A percentile compares a stretch with the other conserved stretches of the same genome.
These are phyloP conservation scores for Anabas testudineus DNA, from an alignment of 2,797 vertebrate genomes.

Conservation along the genomic window DNA sequence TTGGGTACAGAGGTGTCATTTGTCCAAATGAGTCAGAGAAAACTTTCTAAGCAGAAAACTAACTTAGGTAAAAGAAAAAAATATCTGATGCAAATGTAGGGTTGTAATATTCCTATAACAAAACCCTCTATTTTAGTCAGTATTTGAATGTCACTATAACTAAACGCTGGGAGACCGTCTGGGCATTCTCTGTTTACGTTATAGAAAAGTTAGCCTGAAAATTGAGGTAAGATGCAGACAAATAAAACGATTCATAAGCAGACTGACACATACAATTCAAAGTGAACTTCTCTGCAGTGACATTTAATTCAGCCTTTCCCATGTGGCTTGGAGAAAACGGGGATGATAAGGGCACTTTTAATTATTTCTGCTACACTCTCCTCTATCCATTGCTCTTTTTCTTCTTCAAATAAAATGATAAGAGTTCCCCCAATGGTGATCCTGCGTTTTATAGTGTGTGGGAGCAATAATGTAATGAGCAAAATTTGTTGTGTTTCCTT, in stretches of 20 bases:
- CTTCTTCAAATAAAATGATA: conserved; percentile 72
- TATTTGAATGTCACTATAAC: not conserved
- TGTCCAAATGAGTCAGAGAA: not conserved
- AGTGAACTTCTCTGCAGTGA: conserved; percentile 62
- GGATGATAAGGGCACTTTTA: conserved; percentile 77
- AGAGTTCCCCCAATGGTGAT: conserved; percentile 63
- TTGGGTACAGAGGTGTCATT: not conserved
- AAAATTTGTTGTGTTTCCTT: conserved; percentile 64
- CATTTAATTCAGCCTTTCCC: conserved; percentile 66
- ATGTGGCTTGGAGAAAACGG: conserved; percentile 57
- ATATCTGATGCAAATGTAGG: conserved; percentile 9
- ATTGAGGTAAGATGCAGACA: conserved; percentile 36
- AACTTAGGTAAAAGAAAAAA: not conserved
- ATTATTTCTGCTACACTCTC: conserved; percentile 67
- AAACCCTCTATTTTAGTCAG: not conserved
- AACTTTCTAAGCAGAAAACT: not conserved
- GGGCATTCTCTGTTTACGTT: conserved; percentile 20
- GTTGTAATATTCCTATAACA: not conserved
- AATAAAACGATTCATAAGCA: conserved; percentile 57
- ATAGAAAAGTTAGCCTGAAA: conserved; percentile 42
- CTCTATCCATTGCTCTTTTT: conserved; percentile 48
- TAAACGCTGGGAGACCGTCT: not conserved
- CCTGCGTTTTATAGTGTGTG: conserved; percentile 61
- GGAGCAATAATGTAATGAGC: conserved; percentile 67
- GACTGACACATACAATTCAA: conserved; percentile 66